Percentiles rank a stretch among this genome's conserved stretches.
These are phyloP conservation scores for Pseudomyrmex dendroicus DNA, from an alignment of 1,140 invertebrate genomes.

Conservation along the genomic window DNA sequence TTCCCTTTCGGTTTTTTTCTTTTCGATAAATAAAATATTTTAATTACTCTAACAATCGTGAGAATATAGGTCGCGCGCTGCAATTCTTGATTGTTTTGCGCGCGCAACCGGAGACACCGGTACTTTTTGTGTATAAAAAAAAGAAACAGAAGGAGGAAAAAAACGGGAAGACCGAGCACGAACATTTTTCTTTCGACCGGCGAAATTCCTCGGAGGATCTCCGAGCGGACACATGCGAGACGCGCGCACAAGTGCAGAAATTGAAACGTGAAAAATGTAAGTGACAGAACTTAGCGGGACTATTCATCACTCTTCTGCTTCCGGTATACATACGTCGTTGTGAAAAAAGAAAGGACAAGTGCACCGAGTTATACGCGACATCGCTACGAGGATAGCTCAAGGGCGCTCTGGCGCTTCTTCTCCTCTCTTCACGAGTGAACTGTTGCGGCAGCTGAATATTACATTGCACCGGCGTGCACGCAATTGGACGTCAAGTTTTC, in stretches of 20 bases:
- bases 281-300: conserved; percentile 34
- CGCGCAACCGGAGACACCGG: neutral
- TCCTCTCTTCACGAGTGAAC: conserved; percentile 10
- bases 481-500: conserved; percentile 48
- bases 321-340: neutral
- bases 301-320: conserved; percentile 25
- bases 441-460: conserved; percentile 48
- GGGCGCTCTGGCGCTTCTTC: neutral
- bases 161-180: neutral
- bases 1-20: neutral
- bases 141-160: neutral
- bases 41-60: neutral
- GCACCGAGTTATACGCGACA: conserved; percentile 11
- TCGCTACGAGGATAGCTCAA: neutral
- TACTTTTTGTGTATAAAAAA: conserved; percentile 12
- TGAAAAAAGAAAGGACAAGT: conserved; percentile 27
- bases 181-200: neutral
- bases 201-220: conserved; percentile 7
- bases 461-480: conserved; percentile 40
- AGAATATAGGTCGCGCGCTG: neutral
- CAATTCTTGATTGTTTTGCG: neutral
- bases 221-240: neutral
- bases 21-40: conserved; percentile 20
- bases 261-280: conserved; percentile 58
- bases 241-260: conserved; percentile 2